phyloP scores from a whole-genome alignment of 2,113 vertebrate species.

The Cinclus cinclus region DNA sequence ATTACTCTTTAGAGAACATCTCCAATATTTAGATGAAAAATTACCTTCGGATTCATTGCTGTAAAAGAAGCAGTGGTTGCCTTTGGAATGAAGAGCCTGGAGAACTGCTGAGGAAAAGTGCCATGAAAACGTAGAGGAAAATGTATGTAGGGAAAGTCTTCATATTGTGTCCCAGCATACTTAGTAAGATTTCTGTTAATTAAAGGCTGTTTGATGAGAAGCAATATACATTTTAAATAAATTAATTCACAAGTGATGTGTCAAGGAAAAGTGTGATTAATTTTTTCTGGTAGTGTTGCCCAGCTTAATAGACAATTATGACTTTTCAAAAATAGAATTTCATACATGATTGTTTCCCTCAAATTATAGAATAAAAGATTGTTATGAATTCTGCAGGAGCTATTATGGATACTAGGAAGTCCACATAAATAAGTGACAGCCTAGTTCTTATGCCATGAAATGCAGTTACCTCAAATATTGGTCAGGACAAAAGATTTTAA shows the following conservation, averaged over 20 bases:
- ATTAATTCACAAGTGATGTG: not conserved
- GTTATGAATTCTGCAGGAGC: not conserved
- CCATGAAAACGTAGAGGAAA: not conserved
- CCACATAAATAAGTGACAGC: not conserved
- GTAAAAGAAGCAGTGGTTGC: not conserved
- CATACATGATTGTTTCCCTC: not conserved
- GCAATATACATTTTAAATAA: not conserved
- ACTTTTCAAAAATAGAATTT: not conserved
- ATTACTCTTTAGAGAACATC: not conserved
- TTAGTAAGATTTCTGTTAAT: not conserved
- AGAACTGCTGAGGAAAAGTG: not conserved
- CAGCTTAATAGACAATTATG: not conserved
- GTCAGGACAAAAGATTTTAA: not conserved
- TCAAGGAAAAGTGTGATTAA: not conserved
- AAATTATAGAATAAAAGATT: not conserved
- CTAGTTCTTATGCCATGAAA: not conserved
- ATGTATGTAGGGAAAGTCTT: not conserved
- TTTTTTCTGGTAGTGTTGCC: not conserved
- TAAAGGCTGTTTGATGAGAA: not conserved
- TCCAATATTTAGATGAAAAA: not conserved
- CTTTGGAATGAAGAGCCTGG: accelerated
- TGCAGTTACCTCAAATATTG: not conserved
- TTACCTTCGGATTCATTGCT: not conserved
- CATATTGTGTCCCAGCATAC: not conserved
- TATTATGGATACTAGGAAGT: not conserved